Evolutionary conservation across 2,797 vertebrate species (phyloP).

Genomic region (Enteromius afrohamiltoni): DNA sequence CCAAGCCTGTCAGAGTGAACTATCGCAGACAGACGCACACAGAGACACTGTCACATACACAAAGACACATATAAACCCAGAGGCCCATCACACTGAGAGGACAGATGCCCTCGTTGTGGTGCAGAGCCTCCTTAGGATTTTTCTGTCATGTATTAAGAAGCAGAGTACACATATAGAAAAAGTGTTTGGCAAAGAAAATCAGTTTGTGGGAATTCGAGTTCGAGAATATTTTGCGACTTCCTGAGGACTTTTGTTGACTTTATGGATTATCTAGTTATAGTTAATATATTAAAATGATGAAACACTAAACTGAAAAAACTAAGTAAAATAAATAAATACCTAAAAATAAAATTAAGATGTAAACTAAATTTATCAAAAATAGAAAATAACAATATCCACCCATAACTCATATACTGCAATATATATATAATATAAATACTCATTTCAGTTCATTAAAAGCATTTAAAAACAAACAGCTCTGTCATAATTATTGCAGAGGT

Average conservation of each 20-base stretch:
- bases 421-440: not conserved
- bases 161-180: slow-evolving; percentile 4
- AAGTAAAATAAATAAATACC: too few relatives aligned
- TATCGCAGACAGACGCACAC: slow-evolving; percentile 54
- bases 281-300: not conserved
- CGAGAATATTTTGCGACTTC: not conserved
- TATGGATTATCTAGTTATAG: not conserved
- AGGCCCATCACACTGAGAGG: slow-evolving; percentile 51
- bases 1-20: slow-evolving; percentile 64
- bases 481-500: not conserved
- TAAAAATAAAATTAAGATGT: not conserved
- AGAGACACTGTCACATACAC: slow-evolving; percentile 53
- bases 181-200: not conserved
- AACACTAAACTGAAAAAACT: not conserved
- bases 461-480: not conserved
- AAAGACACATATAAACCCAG: slow-evolving; percentile 56
- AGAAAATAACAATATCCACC: not conserved
- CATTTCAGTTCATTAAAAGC: not conserved
- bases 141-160: slow-evolving; percentile 28
- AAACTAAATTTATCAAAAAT: not conserved
- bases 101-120: slow-evolving; percentile 42
- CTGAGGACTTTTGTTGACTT: not conserved
- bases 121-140: slow-evolving; percentile 23
- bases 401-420: not conserved
- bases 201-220: not conserved